phyloP scores from a whole-genome alignment of 2,888 invertebrate species.

The Azorinus chamasolen region DNA sequence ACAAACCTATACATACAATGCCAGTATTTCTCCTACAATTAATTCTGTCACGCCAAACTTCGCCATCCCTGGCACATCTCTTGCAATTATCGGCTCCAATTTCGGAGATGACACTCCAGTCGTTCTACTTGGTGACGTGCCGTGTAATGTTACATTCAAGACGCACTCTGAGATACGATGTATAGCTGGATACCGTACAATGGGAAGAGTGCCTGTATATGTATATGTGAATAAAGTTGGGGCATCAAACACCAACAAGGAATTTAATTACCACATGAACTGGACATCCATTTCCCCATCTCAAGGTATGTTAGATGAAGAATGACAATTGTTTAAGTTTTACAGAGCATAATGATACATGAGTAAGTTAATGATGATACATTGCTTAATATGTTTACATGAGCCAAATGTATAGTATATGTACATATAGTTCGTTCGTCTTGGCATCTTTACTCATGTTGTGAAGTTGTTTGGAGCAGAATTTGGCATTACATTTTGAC shows the following conservation, averaged over 20 bases:
- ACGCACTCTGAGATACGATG: conserved; percentile 47
- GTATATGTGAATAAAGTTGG: conserved; percentile 49
- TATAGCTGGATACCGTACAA: conserved; percentile 47
- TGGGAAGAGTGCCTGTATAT: conserved; percentile 46
- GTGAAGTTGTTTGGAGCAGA: too few relatives aligned
- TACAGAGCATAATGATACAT: too few relatives aligned
- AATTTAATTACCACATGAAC: conserved; percentile 66
- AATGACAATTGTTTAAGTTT: too few relatives aligned
- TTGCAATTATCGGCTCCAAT: conserved; percentile 68
- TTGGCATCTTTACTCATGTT: too few relatives aligned
- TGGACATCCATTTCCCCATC: conserved; percentile 54
- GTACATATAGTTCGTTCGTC: too few relatives aligned
- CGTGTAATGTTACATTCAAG: conserved; percentile 61
- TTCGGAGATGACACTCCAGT: conserved; percentile 43
- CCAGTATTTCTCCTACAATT: conserved; percentile 65
- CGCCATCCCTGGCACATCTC: conserved; percentile 64
- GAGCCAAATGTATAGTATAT: too few relatives aligned
- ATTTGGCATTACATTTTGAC: too few relatives aligned
- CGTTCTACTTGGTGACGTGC: conserved; percentile 54
- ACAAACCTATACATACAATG: conserved; percentile 23
- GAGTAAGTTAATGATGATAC: too few relatives aligned
- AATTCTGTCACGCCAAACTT: conserved; percentile 60
- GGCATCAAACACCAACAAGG: conserved; percentile 44
- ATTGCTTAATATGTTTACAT: too few relatives aligned
- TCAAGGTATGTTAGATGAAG: too few relatives aligned